A percentile compares a stretch with the other conserved stretches of the same genome.
Conservation (phyloP, 2,113 vertebrate genomes). For the Paracanthobrama guichenoti region DNA sequence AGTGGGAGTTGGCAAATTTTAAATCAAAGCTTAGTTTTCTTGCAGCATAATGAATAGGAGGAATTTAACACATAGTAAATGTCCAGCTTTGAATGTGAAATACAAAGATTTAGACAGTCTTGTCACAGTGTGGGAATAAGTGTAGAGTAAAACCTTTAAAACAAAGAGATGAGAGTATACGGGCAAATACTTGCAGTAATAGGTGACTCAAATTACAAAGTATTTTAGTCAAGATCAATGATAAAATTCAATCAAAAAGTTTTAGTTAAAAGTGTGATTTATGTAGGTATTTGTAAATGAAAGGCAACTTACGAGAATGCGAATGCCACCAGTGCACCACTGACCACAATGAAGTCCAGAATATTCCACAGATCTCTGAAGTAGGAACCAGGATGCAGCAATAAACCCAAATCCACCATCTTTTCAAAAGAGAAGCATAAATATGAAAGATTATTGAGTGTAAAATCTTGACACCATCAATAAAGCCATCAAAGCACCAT, state of each 20-base stretch:
- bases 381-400: conserved; percentile 77
- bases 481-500: neutral
- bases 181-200: conserved; percentile 2
- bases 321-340: conserved; percentile 96
- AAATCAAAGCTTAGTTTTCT: neutral
- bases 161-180: neutral
- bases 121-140: neutral
- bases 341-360: conserved; percentile 98
- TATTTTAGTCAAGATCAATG: neutral
- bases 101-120: conserved; percentile 18
- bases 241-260: neutral
- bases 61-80: conserved; percentile 23
- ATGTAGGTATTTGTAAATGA: neutral
- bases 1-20: conserved; percentile 19
- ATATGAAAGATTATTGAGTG: neutral
- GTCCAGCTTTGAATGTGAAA: conserved; percentile 19
- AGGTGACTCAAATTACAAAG: neutral
- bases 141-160: neutral
- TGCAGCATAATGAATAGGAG: conserved; percentile 16
- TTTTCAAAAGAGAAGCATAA: conserved; percentile 39
- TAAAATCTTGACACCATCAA: conserved; percentile 1
- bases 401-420: conserved; percentile 79
- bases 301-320: conserved; percentile 93
- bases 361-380: conserved; percentile 89
- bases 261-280: neutral